Percentiles rank a stretch among this genome's conserved stretches.
These are phyloP conservation scores for Psophia crepitans DNA, from an alignment of 2,113 vertebrate species.

Conservation along the genomic window DNA sequence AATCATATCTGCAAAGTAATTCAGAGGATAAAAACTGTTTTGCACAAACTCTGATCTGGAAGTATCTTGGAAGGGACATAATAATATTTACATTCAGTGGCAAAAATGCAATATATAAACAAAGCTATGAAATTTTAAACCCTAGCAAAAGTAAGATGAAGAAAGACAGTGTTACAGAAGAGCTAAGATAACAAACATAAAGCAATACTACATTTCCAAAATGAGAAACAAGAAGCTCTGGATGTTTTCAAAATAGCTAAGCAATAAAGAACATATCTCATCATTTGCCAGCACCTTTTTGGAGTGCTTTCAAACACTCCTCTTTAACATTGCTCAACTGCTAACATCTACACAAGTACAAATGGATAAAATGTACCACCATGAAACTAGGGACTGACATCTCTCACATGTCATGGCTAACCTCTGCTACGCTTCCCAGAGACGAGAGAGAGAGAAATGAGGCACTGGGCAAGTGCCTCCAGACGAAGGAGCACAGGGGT, in stretches of 20 bases:
- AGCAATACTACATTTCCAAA: not conserved
- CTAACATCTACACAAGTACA: not conserved
- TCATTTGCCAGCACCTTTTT: not conserved
- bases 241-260: not conserved
- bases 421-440: not conserved
- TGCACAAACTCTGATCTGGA: not conserved
- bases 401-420: not conserved
- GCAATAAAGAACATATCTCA: not conserved
- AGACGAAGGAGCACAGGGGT: not conserved
- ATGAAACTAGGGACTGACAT: not conserved
- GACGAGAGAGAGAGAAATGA: rapidly evolving
- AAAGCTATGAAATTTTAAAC: not conserved
- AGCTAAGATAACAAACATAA: not conserved
- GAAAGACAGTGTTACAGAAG: not conserved
- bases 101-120: not conserved
- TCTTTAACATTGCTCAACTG: not conserved
- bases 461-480: not conserved
- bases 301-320: not conserved
- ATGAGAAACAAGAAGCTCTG: not conserved
- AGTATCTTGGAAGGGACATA: not conserved
- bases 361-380: not conserved
- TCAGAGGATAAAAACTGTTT: not conserved
- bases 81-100: not conserved
- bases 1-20: not conserved
- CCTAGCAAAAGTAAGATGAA: not conserved